Conservation (phyloP, 1,140 invertebrate species). For the Drosophila lowei region DNA sequence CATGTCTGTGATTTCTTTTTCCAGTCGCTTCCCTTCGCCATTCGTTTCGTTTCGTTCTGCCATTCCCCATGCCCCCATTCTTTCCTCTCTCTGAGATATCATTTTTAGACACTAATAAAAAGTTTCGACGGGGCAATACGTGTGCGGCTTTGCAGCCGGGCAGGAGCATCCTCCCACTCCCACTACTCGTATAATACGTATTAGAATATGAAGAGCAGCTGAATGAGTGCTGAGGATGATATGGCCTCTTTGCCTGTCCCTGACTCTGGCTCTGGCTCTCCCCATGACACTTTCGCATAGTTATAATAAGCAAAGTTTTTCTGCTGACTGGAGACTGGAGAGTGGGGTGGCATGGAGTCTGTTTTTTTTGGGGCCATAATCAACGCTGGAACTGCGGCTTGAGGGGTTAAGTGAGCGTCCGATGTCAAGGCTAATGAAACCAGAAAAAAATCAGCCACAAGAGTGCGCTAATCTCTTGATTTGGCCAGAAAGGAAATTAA, state of each 20-base stretch:
- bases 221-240: conserved; percentile 15
- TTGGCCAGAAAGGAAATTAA: conserved; percentile 24
- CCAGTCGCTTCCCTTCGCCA: too few species aligned
- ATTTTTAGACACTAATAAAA: conserved; percentile 73
- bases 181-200: conserved; percentile 12
- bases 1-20: conserved; percentile 64
- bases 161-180: too few species aligned
- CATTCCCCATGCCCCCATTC: not conserved
- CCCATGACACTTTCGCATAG: conserved; percentile 66
- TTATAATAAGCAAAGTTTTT: conserved; percentile 80
- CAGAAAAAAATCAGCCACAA: conserved; percentile 45
- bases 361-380: conserved; percentile 20
- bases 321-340: conserved; percentile 36
- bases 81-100: conserved; percentile 12
- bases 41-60: not conserved
- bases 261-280: not conserved
- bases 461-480: conserved; percentile 38
- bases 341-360: not conserved
- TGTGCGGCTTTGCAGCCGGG: conserved; percentile 64
- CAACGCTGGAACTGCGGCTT: conserved; percentile 5
- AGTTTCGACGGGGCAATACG: conserved; percentile 69
- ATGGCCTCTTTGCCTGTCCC: too few species aligned
- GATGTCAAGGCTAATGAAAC: conserved; percentile 74
- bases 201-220: conserved; percentile 58
- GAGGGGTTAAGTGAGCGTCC: conserved; percentile 46